Conservation (phyloP, 1,140 invertebrate species). For the Cataglyphis hispanica region DNA sequence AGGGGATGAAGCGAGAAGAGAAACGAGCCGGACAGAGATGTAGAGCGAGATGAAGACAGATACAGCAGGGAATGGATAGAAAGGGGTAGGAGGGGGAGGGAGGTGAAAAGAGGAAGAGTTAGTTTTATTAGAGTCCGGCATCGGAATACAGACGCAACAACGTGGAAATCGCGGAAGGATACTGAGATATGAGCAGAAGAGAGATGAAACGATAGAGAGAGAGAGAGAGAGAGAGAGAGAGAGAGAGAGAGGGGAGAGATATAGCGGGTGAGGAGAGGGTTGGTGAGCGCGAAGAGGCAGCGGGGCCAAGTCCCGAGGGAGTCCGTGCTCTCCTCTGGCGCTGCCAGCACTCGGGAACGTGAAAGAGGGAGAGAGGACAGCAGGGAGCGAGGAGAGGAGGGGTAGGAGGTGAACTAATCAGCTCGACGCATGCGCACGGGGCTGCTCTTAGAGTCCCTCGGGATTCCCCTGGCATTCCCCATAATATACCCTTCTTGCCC, state of each 20-base stretch:
- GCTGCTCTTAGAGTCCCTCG: slow-evolving; percentile 78
- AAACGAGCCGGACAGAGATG: slow-evolving; percentile 27
- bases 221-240: background rate
- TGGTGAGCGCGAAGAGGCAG: slow-evolving; percentile 76
- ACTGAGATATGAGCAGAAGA: slow-evolving; percentile 1
- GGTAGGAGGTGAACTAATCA: slow-evolving; percentile 83
- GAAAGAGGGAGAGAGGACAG: slow-evolving; percentile 59
- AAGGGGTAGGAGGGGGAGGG: too few species aligned
- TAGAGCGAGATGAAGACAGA: slow-evolving; percentile 60
- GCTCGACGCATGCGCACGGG: slow-evolving; percentile 83
- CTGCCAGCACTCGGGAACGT: slow-evolving; percentile 81
- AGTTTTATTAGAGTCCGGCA: slow-evolving; percentile 58
- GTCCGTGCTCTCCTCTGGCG: slow-evolving; percentile 82
- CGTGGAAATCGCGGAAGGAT: background rate
- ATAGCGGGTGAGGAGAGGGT: slow-evolving; percentile 63
- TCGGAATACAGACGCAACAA: slow-evolving; percentile 53
- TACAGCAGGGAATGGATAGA: background rate
- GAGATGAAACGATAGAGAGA: slow-evolving; percentile 20
- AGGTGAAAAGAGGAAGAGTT: background rate
- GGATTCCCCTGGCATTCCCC: slow-evolving; percentile 83
- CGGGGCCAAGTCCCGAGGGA: slow-evolving; percentile 83
- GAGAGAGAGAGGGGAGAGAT: slow-evolving; percentile 16
- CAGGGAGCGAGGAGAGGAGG: slow-evolving; percentile 50
- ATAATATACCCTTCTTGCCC: slow-evolving; percentile 78
- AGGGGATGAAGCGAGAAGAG: slow-evolving; percentile 14